Evolutionary conservation across 2,113 vertebrate genomes (phyloP), one percentile per base, ranked within the genome.

Genomic region (Sterna hirundo): DNA sequence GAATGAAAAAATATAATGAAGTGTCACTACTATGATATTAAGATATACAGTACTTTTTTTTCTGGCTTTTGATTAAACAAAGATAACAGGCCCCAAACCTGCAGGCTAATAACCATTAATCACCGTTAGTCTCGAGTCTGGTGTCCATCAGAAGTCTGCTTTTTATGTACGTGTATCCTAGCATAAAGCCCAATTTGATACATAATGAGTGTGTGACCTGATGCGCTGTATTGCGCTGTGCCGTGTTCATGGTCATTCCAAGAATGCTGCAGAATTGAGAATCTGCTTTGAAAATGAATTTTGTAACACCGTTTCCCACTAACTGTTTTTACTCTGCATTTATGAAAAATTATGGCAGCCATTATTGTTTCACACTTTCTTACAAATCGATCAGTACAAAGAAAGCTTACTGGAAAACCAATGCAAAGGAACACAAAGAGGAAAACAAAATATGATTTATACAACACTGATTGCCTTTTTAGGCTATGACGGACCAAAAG

Each of bases 71-170:
- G 57, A 96, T 88, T 96, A 91, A 95, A 93, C 62, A 95, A 94
- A 93, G 51, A 29, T 61, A 96, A 85, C 29, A 90, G 46, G 51
- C 92, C 95, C 85, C 62, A 96, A 87, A 82, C 2, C 2, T 83
- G 80, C 26, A 93, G 42, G 58, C 86, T 64, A 96, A 93, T 77
- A 94, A 21, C 38, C 49, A 93, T 94, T 91, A 97, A 97, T 95
- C 82, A 88, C 54, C 27, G 10, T 62, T 89, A 86, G 66, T 69
- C 58, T 52, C 88, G 61, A 91, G 83, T n/a, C 62, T 95, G 85
- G n/a, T 75, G 26, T 92, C 88, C 86, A 54, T 91, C 93, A 97
- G 89, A 94, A 80, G 77, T 13, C 13, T 1, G 1, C 25, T 90
- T 64, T 89, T 86, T 84, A 88, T 44, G 38, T 12, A 23, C 52